Percentiles rank a stretch among this genome's conserved stretches.
These are phyloP conservation scores for Cryptocheilus praepositus DNA, from an alignment of 2,888 invertebrate genomes.

Conservation along the genomic window DNA sequence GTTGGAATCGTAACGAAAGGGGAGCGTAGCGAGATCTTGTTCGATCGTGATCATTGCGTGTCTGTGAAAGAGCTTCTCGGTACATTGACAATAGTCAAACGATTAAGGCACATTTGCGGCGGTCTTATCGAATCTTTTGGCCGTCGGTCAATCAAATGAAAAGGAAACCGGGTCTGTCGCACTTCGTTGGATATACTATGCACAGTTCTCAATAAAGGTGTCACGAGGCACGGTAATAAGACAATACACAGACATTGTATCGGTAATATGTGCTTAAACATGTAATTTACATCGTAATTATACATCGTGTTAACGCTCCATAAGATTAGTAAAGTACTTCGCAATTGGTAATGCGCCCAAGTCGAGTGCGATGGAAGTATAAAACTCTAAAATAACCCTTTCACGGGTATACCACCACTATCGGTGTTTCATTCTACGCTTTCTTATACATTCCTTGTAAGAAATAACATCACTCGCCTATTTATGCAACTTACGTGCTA, in stretches of 20 bases:
- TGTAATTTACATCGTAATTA: slow-evolving; percentile 68
- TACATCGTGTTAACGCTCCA: slow-evolving; percentile 64
- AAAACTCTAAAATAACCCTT: slow-evolving; percentile 62
- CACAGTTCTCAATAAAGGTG: not conserved
- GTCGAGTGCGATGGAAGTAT: slow-evolving; percentile 63
- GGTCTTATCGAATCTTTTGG: too few relatives aligned
- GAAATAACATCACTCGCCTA: slow-evolving; percentile 46
- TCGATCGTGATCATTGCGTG: too few relatives aligned
- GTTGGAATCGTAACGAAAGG: too few relatives aligned
- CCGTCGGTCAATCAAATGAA: not conserved
- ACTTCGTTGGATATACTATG: too few relatives aligned
- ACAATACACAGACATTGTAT: slow-evolving; percentile 31
- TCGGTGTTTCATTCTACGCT: slow-evolving; percentile 41
- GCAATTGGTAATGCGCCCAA: slow-evolving; percentile 53
- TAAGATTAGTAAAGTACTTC: slow-evolving; percentile 59
- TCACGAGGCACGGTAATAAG: slow-evolving; percentile 25
- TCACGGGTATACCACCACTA: slow-evolving; percentile 28
- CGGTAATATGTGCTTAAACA: slow-evolving; percentile 59
- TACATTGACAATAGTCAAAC: too few relatives aligned
- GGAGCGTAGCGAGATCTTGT: too few relatives aligned
- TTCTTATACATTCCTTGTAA: slow-evolving; percentile 40
- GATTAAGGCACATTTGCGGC: too few relatives aligned
- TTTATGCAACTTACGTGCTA: slow-evolving; percentile 39
- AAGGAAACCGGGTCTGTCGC: not conserved
- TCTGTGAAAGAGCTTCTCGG: too few relatives aligned